These are phyloP conservation scores for Heliothis subflexa DNA, from an alignment of 1,140 invertebrate species.

Conservation along the genomic window DNA sequence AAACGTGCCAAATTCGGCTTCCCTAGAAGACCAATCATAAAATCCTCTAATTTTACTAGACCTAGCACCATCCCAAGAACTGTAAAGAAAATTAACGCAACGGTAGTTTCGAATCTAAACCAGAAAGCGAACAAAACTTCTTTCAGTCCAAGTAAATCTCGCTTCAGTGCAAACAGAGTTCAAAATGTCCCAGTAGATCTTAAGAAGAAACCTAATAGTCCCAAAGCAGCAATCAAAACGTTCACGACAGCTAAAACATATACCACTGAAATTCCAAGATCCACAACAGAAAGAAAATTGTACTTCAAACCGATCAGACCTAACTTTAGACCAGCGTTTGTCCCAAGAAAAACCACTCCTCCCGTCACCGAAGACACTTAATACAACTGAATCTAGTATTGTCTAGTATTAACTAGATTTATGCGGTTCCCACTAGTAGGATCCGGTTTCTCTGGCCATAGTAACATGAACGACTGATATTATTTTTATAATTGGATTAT, in stretches of 20 bases:
- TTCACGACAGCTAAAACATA: constrained; percentile 57
- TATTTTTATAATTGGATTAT: constrained; percentile 39
- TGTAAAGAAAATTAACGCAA: constrained; percentile 67
- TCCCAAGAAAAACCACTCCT: constrained; percentile 69
- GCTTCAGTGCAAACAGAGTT: constrained; percentile 70
- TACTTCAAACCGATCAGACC: constrained; percentile 77
- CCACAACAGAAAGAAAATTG: constrained; percentile 76
- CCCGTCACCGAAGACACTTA: constrained; percentile 69
- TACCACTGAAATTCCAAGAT: constrained; percentile 72
- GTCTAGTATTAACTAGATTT: too few species aligned
- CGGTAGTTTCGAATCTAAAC: constrained; percentile 59
- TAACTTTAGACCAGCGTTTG: constrained; percentile 74
- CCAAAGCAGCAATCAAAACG: constrained; percentile 55
- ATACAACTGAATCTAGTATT: constrained; percentile 21
- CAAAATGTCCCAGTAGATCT: constrained; percentile 82
- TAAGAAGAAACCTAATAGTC: constrained; percentile 67
- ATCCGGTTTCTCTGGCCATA: constrained; percentile 59
- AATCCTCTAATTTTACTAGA: constrained; percentile 71
- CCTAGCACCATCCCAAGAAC: constrained; percentile 55
- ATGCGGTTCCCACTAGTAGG: constrained; percentile 46
- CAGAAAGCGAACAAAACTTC: constrained; percentile 77
- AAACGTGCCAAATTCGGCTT: constrained; percentile 80
- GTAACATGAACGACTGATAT: constrained; percentile 44
- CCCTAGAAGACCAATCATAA: constrained; percentile 72
- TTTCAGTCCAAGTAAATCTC: constrained; percentile 74